Conservation (phyloP, 1,140 invertebrate species). For the Listronotus bonariensis region DNA sequence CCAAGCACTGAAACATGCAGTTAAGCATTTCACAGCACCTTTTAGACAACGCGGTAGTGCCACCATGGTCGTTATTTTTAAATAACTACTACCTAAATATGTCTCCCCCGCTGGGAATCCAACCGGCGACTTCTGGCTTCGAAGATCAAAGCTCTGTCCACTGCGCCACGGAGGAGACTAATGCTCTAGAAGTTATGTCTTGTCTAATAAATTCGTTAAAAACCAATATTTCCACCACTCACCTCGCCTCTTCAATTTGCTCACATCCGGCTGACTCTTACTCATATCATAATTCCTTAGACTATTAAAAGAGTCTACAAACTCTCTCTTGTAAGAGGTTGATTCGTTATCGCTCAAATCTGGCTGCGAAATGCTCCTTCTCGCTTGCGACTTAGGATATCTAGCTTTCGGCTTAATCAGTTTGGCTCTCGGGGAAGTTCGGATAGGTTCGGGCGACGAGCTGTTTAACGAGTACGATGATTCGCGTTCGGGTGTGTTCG, state of each 20-base stretch:
- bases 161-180: too few species aligned
- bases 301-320: constrained; percentile 36
- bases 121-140: too few species aligned
- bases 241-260: constrained; percentile 39
- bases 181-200: too few species aligned
- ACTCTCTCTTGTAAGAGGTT: constrained; percentile 33
- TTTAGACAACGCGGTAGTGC: too few species aligned
- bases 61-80: too few species aligned
- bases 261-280: constrained; percentile 45
- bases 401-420: constrained; percentile 29
- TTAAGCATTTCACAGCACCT: too few species aligned
- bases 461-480: constrained; percentile 42
- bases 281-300: constrained; percentile 34
- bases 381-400: constrained; percentile 9
- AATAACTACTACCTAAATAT: too few species aligned
- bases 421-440: constrained; percentile 15
- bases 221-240: constrained; percentile 2
- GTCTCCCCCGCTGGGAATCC: too few species aligned
- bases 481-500: constrained; percentile 46
- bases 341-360: constrained; percentile 38
- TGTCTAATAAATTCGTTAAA: not conserved
- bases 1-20: too few species aligned
- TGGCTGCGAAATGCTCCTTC: constrained; percentile 39
- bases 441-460: constrained; percentile 34
- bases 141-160: too few species aligned